Conservation (phyloP, 2,113 vertebrate species). For the Chaetura pelagica region DNA sequence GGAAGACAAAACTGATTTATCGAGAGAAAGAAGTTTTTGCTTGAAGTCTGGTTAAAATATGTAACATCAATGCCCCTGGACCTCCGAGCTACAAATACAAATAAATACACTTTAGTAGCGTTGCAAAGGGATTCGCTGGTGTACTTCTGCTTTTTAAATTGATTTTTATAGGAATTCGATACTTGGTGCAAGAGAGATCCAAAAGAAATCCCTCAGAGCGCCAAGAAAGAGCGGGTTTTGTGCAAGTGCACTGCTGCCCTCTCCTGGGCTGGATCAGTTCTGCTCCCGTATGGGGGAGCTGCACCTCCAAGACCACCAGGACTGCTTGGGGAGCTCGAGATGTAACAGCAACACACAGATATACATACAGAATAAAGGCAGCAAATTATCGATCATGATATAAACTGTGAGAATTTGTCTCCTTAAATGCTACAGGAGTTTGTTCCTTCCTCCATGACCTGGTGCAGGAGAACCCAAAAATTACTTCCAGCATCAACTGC, state of each 20-base stretch:
- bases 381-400: background rate
- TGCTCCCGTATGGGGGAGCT: background rate
- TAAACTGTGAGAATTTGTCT: background rate
- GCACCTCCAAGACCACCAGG: background rate
- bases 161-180: conserved; percentile 19
- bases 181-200: background rate
- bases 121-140: background rate
- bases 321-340: background rate
- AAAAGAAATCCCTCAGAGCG: background rate
- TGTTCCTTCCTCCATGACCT: background rate
- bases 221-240: background rate
- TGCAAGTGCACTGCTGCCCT: conserved; percentile 53
- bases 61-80: background rate
- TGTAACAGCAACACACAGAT: background rate
- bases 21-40: background rate
- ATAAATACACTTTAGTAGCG: background rate
- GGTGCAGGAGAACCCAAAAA: background rate
- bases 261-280: background rate
- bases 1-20: background rate
- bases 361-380: background rate
- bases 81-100: background rate
- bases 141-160: background rate
- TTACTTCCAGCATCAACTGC: background rate
- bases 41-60: background rate
- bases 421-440: background rate